phyloP scores from a whole-genome alignment of 2,888 invertebrate genomes.

The Melitaea athalia region DNA sequence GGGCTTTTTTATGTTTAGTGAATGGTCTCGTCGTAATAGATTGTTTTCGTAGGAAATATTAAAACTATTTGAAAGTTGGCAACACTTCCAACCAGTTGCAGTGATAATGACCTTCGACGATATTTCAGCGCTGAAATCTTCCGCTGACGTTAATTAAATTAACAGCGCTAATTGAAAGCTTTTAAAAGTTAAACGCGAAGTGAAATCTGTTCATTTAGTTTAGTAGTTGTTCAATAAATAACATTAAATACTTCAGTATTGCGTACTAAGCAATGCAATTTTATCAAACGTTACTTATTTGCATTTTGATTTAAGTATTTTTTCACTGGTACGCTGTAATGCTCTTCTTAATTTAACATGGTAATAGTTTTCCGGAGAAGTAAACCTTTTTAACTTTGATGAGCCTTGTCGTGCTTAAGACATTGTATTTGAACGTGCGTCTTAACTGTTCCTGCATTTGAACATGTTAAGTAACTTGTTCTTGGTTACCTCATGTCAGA shows the following conservation, averaged over 20 bases:
- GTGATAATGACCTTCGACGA: slow-evolving; percentile 28
- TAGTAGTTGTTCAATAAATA: background rate
- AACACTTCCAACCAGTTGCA: background rate
- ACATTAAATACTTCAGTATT: background rate
- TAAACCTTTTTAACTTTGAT: background rate
- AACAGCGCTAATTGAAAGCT: slow-evolving; percentile 18
- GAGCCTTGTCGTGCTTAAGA: background rate
- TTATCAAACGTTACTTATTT: too few relatives aligned
- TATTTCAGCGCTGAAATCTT: slow-evolving; percentile 13
- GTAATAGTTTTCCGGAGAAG: background rate
- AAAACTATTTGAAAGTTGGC: slow-evolving; percentile 4
- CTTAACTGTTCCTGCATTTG: background rate
- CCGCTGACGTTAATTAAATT: slow-evolving; percentile 19
- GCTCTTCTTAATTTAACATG: background rate
- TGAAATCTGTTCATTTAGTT: background rate
- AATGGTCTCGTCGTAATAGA: background rate
- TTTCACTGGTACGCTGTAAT: background rate
- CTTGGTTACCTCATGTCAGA: background rate
- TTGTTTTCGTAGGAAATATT: background rate
- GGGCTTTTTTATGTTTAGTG: background rate
- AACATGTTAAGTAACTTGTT: background rate
- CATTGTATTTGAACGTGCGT: background rate
- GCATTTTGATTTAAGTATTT: background rate
- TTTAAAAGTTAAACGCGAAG: slow-evolving; percentile 13
- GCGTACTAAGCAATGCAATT: too few relatives aligned